A percentile compares a stretch with the other conserved stretches of the same genome.
phyloP scores from a whole-genome alignment of 2,888 invertebrate species.

The Ashinkailepas kermadecensis region DNA sequence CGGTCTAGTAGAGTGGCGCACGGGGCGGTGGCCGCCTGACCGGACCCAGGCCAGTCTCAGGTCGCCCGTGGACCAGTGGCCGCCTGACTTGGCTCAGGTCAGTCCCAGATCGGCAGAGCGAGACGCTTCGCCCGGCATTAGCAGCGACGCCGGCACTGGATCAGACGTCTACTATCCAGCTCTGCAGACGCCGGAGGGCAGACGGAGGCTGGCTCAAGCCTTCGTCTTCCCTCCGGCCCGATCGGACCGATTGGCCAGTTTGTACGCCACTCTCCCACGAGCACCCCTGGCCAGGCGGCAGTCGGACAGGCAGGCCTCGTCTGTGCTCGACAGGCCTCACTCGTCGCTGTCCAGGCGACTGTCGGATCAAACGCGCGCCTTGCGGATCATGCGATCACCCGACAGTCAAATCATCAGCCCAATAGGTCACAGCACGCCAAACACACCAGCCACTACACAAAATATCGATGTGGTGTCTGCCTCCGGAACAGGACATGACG shows the following conservation, averaged over 20 bases:
- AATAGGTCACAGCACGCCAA: neutral
- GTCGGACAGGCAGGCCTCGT: constrained; percentile 46
- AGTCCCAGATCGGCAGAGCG: constrained; percentile 63
- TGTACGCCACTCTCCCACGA: constrained; percentile 78
- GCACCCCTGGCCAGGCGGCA: constrained; percentile 52
- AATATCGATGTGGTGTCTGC: too few species aligned
- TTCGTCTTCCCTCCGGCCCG: constrained; percentile 47
- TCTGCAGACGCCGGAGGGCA: constrained; percentile 72
- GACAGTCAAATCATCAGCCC: neutral
- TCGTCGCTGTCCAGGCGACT: constrained; percentile 78
- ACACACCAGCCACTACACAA: neutral
- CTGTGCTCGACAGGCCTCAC: constrained; percentile 55
- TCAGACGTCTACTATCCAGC: constrained; percentile 77
- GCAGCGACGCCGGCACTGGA: constrained; percentile 71
- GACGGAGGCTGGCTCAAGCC: constrained; percentile 59
- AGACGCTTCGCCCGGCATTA: constrained; percentile 56
- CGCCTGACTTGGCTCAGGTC: constrained; percentile 87
- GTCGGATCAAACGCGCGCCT: constrained; percentile 78
- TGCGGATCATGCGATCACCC: constrained; percentile 81
- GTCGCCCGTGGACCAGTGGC: constrained; percentile 79
- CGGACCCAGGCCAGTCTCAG: constrained; percentile 61
- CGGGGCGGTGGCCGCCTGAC: constrained; percentile 68
- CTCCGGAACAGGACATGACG: too few species aligned
- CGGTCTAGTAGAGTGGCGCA: constrained; percentile 37
- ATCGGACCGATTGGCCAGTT: constrained; percentile 82